Percentiles rank a stretch among this genome's conserved stretches.
These are phyloP conservation scores for Uloborus plumipes DNA, from an alignment of 2,888 invertebrate species.

Conservation along the genomic window DNA sequence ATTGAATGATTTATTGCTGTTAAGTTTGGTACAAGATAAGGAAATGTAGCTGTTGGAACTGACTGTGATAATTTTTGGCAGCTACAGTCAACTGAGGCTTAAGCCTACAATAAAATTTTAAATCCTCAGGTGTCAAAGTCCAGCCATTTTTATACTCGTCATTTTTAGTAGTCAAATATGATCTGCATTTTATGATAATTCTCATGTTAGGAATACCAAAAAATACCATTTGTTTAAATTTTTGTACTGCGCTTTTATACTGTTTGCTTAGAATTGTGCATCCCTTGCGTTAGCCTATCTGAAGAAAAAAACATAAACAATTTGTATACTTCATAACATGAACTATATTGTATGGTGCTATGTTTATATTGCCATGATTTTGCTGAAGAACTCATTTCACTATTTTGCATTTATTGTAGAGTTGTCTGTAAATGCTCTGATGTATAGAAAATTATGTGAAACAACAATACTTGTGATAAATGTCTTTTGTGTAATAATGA, in stretches of 20 bases:
- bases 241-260: conserved; percentile 47
- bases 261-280: conserved; percentile 3
- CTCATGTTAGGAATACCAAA: conserved; percentile 36
- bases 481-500: conserved; percentile 2
- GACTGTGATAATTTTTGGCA: conserved; percentile 61
- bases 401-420: conserved; percentile 60
- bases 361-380: conserved; percentile 61
- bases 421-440: conserved; percentile 38
- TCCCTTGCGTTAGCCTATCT: neutral
- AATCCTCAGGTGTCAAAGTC: conserved; percentile 62
- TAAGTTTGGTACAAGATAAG: conserved; percentile 45
- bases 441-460: conserved; percentile 59
- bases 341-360: conserved; percentile 56
- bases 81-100: conserved; percentile 55
- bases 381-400: conserved; percentile 50
- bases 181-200: conserved; percentile 30
- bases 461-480: conserved; percentile 20
- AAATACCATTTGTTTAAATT: conserved; percentile 30
- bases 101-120: conserved; percentile 26
- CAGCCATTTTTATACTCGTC: conserved; percentile 54
- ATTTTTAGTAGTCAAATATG: conserved; percentile 6
- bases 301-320: neutral
- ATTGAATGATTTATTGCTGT: conserved; percentile 48
- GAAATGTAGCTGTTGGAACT: conserved; percentile 58
- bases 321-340: conserved; percentile 1